Conservation (phyloP, 2,888 invertebrate genomes). For the Morpho helenor region DNA sequence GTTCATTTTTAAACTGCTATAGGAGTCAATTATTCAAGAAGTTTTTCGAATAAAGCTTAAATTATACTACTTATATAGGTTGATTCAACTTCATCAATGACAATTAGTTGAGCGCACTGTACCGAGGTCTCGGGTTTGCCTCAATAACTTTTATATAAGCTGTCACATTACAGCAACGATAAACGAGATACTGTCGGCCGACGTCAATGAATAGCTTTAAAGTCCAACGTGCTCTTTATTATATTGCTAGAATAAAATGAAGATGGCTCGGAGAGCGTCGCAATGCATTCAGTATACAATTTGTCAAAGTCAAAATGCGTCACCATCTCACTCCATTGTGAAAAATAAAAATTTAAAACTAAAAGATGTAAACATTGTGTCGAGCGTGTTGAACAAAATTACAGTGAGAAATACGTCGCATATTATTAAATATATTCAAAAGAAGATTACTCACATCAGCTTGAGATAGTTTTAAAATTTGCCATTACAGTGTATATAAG, state of each 20-base stretch:
- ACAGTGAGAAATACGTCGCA: no score
- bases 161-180: slow-evolving; percentile 24
- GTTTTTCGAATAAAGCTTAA: no score
- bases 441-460: no score
- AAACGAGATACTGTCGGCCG: slow-evolving; percentile 22
- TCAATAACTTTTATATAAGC: slow-evolving; percentile 19
- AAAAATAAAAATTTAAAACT: slow-evolving; percentile 31
- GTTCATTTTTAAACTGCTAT: no score
- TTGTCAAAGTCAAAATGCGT: slow-evolving; percentile 65
- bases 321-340: slow-evolving; percentile 45
- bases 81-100: slow-evolving; percentile 8
- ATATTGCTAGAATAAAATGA: slow-evolving; percentile 19
- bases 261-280: slow-evolving; percentile 40
- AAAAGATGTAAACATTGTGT: slow-evolving; percentile 10
- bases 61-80: no score
- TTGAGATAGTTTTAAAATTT: no score
- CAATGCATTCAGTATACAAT: slow-evolving; percentile 53
- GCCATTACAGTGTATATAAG: no score
- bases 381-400: not conserved
- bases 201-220: slow-evolving; percentile 20
- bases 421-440: no score
- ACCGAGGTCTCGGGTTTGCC: not conserved
- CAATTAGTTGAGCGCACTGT: slow-evolving; percentile 10
- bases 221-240: slow-evolving; percentile 21
- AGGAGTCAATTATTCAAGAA: no score